A percentile compares a stretch with the other conserved stretches of the same genome.
Conservation (phyloP, 2,113 vertebrate species). For the Pogonocichla stellata region DNA sequence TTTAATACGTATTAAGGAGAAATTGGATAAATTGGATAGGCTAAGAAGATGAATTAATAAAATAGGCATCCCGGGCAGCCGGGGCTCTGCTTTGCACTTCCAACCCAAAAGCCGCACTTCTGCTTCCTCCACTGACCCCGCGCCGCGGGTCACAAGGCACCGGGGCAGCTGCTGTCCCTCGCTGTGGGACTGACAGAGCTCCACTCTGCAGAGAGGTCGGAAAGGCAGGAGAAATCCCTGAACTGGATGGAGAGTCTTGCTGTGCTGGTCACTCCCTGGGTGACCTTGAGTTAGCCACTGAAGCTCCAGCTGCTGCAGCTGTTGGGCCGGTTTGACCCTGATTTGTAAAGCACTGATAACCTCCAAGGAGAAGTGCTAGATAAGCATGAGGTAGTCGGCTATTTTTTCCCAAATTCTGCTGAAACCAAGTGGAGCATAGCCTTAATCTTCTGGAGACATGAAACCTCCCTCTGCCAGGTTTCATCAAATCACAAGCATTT, state of each 20-base stretch:
- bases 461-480: background rate
- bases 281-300: slow-evolving; percentile 15
- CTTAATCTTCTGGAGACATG: background rate
- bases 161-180: background rate
- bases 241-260: too few relatives aligned
- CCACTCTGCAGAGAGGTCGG: background rate
- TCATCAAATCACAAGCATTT: background rate
- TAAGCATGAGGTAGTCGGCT: background rate
- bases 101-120: background rate
- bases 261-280: background rate
- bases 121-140: background rate
- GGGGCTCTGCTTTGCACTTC: background rate
- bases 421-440: background rate
- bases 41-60: too few relatives aligned
- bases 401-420: background rate
- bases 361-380: slow-evolving; percentile 14
- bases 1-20: too few relatives aligned
- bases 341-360: background rate
- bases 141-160: background rate
- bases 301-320: background rate
- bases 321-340: background rate
- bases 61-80: background rate
- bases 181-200: background rate
- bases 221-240: background rate
- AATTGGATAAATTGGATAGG: too few relatives aligned